Conservation (phyloP, 2,888 invertebrate species). For the Rhagonycha fulva region DNA sequence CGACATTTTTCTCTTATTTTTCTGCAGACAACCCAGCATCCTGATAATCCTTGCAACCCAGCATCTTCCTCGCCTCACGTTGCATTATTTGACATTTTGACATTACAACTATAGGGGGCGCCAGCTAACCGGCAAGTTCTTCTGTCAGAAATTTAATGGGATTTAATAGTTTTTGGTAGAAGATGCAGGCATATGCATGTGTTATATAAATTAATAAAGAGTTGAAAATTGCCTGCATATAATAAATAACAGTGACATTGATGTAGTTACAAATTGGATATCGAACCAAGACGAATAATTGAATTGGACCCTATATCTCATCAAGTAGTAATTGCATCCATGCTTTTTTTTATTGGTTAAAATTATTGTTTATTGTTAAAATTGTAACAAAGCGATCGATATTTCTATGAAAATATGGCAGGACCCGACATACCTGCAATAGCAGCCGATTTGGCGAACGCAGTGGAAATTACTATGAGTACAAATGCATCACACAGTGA, state of each 20-base stretch:
- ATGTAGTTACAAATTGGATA: neutral
- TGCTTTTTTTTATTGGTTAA: conserved; percentile 27
- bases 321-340: conserved; percentile 9
- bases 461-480: conserved; percentile 82
- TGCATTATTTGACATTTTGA: neutral
- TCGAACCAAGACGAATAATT: neutral
- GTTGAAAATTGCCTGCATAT: neutral
- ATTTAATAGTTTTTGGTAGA: neutral
- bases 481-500: conserved; percentile 76
- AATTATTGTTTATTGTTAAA: neutral
- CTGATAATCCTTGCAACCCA: no score
- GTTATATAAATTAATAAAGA: neutral
- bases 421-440: conserved; percentile 68
- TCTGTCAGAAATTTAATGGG: neutral
- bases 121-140: neutral
- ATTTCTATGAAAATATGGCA: conserved; percentile 48
- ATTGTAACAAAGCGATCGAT: neutral
- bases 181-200: neutral
- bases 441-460: conserved; percentile 78
- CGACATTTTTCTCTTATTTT: neutral
- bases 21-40: no score
- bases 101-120: neutral
- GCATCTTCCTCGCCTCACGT: neutral
- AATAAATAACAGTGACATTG: neutral
- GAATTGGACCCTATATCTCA: neutral